Evolutionary conservation across 2,888 invertebrate genomes (phyloP).

Genomic region (Oegoconia quadripuncta): DNA sequence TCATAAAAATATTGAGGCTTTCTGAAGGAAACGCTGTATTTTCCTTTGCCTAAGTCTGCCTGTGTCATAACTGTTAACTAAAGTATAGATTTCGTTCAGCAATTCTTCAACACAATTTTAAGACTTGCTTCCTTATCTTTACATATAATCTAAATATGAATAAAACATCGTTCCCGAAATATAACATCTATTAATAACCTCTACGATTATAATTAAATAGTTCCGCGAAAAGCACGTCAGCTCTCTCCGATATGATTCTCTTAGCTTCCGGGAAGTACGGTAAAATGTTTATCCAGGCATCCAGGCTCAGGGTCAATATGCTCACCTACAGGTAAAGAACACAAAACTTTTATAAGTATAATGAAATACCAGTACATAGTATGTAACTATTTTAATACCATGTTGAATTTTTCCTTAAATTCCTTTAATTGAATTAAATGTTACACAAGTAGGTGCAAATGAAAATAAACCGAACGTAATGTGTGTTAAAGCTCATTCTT

Average conservation of each 20-base stretch:
- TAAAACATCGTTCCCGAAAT: not conserved
- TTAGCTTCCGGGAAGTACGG: constrained; percentile 59
- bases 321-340: constrained; percentile 47
- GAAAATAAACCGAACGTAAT: no score
- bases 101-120: not conserved
- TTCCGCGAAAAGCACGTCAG: constrained; percentile 51
- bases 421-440: no score
- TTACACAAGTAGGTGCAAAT: no score
- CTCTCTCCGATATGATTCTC: constrained; percentile 44
- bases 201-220: not conserved
- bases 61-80: no score
- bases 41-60: no score
- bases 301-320: constrained; percentile 53
- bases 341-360: not conserved
- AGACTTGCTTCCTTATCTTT: not conserved
- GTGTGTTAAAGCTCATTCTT: no score
- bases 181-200: not conserved
- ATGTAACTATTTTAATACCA: no score
- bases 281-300: constrained; percentile 60
- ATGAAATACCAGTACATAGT: no score
- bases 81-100: no score
- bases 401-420: no score
- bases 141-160: not conserved
- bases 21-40: no score
- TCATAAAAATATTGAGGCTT: no score